phyloP scores from a whole-genome alignment of 37 sponge, comb jelly and placozoan genomes.

The Halisarca cf. caerulea region DNA sequence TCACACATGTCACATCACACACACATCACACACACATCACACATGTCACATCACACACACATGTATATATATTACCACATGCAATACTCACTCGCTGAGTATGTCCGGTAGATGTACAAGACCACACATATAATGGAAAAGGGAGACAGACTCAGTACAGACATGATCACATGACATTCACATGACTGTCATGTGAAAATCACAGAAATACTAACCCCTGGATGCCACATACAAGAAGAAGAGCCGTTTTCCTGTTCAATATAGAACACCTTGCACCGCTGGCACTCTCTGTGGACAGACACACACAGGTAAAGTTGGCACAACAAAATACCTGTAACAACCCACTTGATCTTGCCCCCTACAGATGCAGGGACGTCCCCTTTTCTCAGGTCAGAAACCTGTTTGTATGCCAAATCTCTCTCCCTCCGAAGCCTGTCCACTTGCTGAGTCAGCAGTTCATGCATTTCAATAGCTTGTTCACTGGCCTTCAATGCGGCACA shows the following conservation, averaged over 20 bases:
- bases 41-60: too few species aligned
- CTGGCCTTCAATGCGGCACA: conserved; percentile 61
- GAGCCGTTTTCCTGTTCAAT: conserved; percentile 38
- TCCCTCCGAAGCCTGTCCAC: conserved; percentile 51
- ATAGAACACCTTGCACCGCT: conserved; percentile 59
- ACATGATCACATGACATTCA: background rate
- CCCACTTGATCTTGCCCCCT: conserved; percentile 31
- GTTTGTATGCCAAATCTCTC: conserved; percentile 43
- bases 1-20: too few species aligned
- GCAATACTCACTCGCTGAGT: too few species aligned
- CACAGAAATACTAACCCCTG: conserved; percentile 44
- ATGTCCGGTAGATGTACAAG: too few species aligned
- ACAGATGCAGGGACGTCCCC: background rate
- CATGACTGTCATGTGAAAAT: background rate
- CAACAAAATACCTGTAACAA: background rate
- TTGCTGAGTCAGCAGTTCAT: conserved; percentile 49
- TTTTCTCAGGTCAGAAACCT: conserved; percentile 40
- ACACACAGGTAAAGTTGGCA: too few species aligned
- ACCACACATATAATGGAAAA: background rate
- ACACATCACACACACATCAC: too few species aligned
- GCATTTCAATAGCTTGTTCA: conserved; percentile 57
- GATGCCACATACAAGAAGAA: conserved; percentile 48
- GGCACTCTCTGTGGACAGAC: conserved; percentile 47
- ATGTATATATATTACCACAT: too few species aligned
- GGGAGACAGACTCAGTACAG: background rate